phyloP scores from a whole-genome alignment of 1,140 invertebrate genomes.

The Philaenus spumarius region DNA sequence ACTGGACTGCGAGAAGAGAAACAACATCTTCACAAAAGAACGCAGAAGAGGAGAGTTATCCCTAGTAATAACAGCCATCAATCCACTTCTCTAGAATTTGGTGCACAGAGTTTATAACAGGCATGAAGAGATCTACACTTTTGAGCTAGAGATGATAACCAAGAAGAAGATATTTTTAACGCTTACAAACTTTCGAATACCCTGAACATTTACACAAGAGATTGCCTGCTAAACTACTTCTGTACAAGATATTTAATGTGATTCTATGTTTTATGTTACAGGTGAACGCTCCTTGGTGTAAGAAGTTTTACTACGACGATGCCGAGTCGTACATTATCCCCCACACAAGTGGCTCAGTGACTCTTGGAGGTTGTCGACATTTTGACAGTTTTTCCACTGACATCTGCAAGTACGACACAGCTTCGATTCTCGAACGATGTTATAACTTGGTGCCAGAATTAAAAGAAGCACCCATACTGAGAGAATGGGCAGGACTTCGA shows the following conservation, averaged over 20 bases:
- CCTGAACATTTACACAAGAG: too few species aligned
- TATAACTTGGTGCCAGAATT: conserved; percentile 62
- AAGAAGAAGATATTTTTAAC: too few species aligned
- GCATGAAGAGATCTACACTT: too few species aligned
- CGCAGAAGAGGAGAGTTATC: too few species aligned
- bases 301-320: conserved; percentile 78
- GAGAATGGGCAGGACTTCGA: conserved; percentile 47
- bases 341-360: conserved; percentile 57
- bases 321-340: conserved; percentile 82
- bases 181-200: too few species aligned
- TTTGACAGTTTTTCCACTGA: conserved; percentile 66
- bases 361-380: conserved; percentile 75
- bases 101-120: too few species aligned
- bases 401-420: conserved; percentile 61
- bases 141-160: too few species aligned
- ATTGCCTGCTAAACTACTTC: neutral
- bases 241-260: neutral
- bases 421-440: conserved; percentile 68
- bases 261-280: conserved; percentile 32
- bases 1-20: too few species aligned
- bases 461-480: conserved; percentile 45
- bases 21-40: too few species aligned
- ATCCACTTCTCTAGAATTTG: too few species aligned
- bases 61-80: too few species aligned
- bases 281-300: conserved; percentile 84